Base-by-base conservation (phyloP, 2,797 vertebrate genomes). In the Euthynnus affinis region DNA sequence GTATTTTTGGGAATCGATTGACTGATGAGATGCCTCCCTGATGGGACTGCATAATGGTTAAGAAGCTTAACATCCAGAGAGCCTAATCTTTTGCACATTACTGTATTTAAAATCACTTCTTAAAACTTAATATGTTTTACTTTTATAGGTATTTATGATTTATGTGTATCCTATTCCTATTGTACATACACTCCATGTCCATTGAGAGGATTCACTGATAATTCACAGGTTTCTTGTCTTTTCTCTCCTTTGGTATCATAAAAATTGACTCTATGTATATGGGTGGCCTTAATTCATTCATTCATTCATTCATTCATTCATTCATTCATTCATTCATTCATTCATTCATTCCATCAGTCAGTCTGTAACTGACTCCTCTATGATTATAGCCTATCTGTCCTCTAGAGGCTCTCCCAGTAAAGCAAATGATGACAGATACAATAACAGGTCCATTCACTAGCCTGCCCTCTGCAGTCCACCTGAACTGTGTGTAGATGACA, bases 371-470 rank as follows among this genome's bases (percentile, higher is more conserved):
- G 3, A 62, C 20, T 52, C 9, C 2, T 74, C 29, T 10, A 9
- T 75, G 64, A 40, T 53, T 64, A n/a, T 2, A 68, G 6, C 29
- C 22, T 6, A 40, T 60, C 68, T 86, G 82, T 68, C 74, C 59
- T 77, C 76, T 64, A 67, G 51, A 70, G 80, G 70, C 48, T 79
- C 0, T 37, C 27, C 5, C 9, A 6, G 20, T 7, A 81, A 84
- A 40, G 5, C 25, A 58, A 68, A 69, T 20, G 29, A 73, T n/a
- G 46, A 8, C 13, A 68, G 15, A 44, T 59, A 60, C 13, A 18
- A 61, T 53, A 53, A 18, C 1, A 34, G 25, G 20, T 48, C 75
- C 13, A 59, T n/a, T 58, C 7, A 65, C 27, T 62, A 20, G 6
- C 2, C 49, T 34, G 5, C 15, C 49, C 20, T 64, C 14, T 58